These are phyloP conservation scores for Dendronephthya gigantea DNA, from an alignment of 64 coral and sea anemone species.

Conservation along the genomic window DNA sequence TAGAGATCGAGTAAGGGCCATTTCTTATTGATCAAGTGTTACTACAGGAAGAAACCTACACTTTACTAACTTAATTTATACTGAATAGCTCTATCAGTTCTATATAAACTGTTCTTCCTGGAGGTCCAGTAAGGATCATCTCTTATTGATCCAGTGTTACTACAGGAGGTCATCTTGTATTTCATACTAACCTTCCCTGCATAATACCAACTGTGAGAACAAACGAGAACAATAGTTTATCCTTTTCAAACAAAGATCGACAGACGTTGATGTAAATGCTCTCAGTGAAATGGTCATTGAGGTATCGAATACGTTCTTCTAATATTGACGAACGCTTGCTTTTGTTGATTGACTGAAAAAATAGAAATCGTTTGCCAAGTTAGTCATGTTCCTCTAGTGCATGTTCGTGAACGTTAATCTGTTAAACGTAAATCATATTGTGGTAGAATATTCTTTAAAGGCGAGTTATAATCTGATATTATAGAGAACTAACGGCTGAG, in stretches of 20 bases:
- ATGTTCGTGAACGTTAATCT: too few species aligned
- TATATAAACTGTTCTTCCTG: background rate
- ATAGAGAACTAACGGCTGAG: too few species aligned
- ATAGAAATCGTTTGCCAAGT: background rate
- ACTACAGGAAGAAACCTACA: too few species aligned
- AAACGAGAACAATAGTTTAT: slow-evolving; percentile 92
- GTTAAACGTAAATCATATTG: too few species aligned
- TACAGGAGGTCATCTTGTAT: too few species aligned
- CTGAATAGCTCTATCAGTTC: background rate
- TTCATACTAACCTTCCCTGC: slow-evolving; percentile 74
- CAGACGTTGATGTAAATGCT: slow-evolving; percentile 96
- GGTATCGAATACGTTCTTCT: slow-evolving; percentile 63
- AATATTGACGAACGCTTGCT: slow-evolving; percentile 62
- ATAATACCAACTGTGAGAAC: slow-evolving; percentile 79
- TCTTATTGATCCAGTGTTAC: too few species aligned
- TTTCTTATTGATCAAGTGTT: too few species aligned
- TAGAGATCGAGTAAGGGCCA: too few species aligned
- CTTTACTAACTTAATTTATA: background rate
- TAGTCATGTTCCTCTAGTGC: too few species aligned
- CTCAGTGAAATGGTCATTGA: slow-evolving; percentile 94
- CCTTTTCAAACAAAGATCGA: slow-evolving; percentile 95
- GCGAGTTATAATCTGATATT: too few species aligned
- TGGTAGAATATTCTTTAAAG: too few species aligned
- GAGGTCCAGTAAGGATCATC: background rate
- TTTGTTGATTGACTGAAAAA: slow-evolving; percentile 81